Conservation (phyloP, 1,140 invertebrate genomes). For the Caerostris darwini region DNA sequence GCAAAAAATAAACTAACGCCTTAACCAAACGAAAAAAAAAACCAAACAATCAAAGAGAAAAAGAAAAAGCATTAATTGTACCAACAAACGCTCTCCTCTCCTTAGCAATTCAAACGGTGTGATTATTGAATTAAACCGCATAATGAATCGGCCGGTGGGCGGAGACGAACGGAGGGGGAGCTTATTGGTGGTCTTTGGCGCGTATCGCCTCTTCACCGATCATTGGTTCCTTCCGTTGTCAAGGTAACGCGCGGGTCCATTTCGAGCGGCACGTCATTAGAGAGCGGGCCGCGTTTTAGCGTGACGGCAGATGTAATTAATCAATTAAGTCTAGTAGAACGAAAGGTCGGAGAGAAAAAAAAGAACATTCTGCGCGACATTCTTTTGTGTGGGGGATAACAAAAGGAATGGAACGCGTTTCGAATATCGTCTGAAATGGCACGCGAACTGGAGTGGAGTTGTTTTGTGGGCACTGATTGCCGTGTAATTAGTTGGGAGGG, state of each 20-base stretch:
- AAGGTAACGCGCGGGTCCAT: conserved; percentile 59
- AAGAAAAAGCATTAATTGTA: background rate
- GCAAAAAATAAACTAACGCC: background rate
- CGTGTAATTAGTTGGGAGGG: too few relatives aligned
- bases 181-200: conserved; percentile 59
- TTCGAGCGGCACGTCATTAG: conserved; percentile 27
- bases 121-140: conserved; percentile 64
- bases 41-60: background rate
- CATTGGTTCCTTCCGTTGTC: conserved; percentile 67
- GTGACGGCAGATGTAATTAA: conserved; percentile 59
- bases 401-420: background rate
- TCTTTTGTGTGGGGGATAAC: background rate
- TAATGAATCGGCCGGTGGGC: conserved; percentile 56
- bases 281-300: conserved; percentile 12
- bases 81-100: background rate
- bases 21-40: background rate
- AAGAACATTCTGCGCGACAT: conserved; percentile 1
- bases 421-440: background rate
- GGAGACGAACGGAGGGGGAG: background rate
- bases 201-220: conserved; percentile 66
- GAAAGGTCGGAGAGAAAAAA: conserved; percentile 5
- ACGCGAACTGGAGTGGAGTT: background rate
- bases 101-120: background rate
- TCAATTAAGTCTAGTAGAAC: conserved; percentile 69
- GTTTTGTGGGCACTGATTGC: too few relatives aligned